Evolutionary conservation across 2,888 invertebrate genomes (phyloP), one percentile per base, ranked within the genome.

Genomic region (Drymonia ruficornis): DNA sequence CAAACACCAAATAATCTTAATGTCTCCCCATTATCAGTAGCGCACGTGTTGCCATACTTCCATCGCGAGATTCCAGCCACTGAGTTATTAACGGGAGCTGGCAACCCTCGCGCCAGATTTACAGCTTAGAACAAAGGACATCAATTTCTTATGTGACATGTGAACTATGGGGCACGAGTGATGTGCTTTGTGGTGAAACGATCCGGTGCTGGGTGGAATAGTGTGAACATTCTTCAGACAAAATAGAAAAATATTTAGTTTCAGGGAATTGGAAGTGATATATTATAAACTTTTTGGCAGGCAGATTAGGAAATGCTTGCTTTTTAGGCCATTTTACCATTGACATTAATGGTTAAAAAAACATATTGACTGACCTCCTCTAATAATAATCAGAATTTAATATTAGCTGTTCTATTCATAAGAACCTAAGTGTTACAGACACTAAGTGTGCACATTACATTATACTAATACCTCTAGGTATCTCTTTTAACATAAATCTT

Each of bases 61-160:
- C 70, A 78, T 74, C 77, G 78, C 80, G 81, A 81, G 78, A 82
- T 81, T 81, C 78, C 71, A 72, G 72, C 59, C 47, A n/a, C 29
- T 31, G 31, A 64, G 80, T 84, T 83, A 86, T 86, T 84, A 87
- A 83, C 81, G 84, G 81, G 78, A 74, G 78, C 76, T 66, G 64
- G 70, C 75, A 66, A 82, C 84, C 85, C 86, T 82, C 72, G 66
- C 76, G 74, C 67, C 78, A 87, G 87, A 89, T 89, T 91, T 89
- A 90, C 84, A 81, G 63, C 73, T 79, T 68, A 74, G 86, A 87
- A 90, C 91, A 91, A 91, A 90, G 86, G 80, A 88, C 84, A 91
- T 90, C 83, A 86, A 87, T 91, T 89, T 78, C 74, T 72, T 70
- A 63, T 73, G 74, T 82, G 90, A 87, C 90, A 86, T 82, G 84